Evolutionary conservation across 2,113 vertebrate species (phyloP), one percentile per base, ranked within the genome.

Genomic region (Xiphophorus hellerii): DNA sequence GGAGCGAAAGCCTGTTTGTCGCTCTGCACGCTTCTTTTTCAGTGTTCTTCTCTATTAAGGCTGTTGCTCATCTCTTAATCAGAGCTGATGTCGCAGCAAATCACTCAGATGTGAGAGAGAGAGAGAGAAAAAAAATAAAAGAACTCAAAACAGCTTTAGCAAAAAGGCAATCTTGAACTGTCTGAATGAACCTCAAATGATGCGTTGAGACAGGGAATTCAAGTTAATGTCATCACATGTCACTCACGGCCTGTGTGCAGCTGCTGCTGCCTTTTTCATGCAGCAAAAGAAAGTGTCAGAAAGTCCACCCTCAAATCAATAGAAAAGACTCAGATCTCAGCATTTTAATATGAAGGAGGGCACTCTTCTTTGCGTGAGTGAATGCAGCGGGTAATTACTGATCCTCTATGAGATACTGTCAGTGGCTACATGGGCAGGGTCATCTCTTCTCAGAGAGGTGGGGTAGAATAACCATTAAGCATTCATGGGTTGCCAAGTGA

Each of bases 141-240:
- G 48, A 81, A 80, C 80, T 88, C 74, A 73, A 90, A 91, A 86
- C 74, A 86, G 86, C 89, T 87, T 89, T 84, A 83, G 87, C 68
- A 77, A 81, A 81, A 82, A 89, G 82, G 89, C 90, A 92, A 91
- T 89, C 87, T 88, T 78, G 78, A 87, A 83, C 80, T 69, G 81
- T 71, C 80, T 74, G 89, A 92, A 91, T 85, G 86, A 87, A 89
- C 84, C 85, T 90, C 78, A 83, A 78, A 88, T 92, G 90, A 93
- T 89, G 92, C 78, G 78, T 87, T 84, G 75, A 92, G 92, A 92
- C 84, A 78, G 82, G 82, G 88, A 90, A 92, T 91, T 88, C 72
- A 80, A 89, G 82, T 87, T 91, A 90, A 93, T 93, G 90, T 90
- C 89, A 92, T 90, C 86, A 74, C 84, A 84, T 87, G 92, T 92